A percentile compares a stretch with the other conserved stretches of the same genome.
phyloP scores from a whole-genome alignment of 1,140 invertebrate species.

The Anthonomus grandis region DNA sequence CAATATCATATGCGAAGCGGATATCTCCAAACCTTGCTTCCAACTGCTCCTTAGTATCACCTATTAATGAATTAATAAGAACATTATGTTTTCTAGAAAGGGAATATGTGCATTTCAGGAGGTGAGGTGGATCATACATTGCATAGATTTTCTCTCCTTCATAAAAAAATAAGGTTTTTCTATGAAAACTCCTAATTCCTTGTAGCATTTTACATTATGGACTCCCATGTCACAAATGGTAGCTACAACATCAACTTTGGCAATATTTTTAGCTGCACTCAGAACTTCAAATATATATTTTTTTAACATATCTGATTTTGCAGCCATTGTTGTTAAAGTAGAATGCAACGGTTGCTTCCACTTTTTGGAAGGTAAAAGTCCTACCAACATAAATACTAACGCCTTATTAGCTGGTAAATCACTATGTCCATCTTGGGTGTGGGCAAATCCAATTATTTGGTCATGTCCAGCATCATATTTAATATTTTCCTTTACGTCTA shows the following conservation, averaged over 20 bases:
- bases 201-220: conserved; percentile 6
- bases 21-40: conserved; percentile 6
- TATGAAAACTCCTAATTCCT: conserved; percentile 5
- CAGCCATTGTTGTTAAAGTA: conserved; percentile 12
- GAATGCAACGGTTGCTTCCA: conserved; percentile 24
- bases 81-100: conserved; percentile 4
- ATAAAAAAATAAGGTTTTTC: neutral
- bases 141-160: neutral
- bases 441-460: no score
- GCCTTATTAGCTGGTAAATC: conserved; percentile 15
- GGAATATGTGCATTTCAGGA: conserved; percentile 3
- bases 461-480: neutral
- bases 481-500: no score
- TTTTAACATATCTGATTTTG: neutral
- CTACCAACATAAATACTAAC: conserved; percentile 21
- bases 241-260: conserved; percentile 21
- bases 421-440: no score
- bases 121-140: conserved; percentile 8
- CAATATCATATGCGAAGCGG: neutral
- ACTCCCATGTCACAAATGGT: conserved; percentile 27
- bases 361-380: conserved; percentile 6
- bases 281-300: conserved; percentile 9
- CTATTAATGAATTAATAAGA: neutral
- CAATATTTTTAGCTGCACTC: conserved; percentile 7
- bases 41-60: neutral